Evolutionary conservation across 2,888 invertebrate genomes (phyloP).

Genomic region (Cataglyphis altisquamis): DNA sequence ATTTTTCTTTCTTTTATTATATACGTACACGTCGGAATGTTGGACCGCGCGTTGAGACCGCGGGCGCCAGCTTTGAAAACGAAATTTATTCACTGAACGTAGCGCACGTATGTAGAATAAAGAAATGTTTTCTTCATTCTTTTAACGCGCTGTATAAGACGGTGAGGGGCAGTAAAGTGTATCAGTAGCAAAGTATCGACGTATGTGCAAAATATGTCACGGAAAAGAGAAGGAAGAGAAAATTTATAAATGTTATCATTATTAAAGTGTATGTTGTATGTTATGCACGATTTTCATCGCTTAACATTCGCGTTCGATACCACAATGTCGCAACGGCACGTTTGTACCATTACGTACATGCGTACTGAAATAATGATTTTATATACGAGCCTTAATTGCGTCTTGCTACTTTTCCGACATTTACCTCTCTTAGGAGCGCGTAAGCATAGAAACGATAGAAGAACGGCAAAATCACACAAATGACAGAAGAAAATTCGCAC

Average conservation of each 20-base stretch:
- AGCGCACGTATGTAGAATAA: constrained; percentile 38
- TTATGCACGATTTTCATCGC: constrained; percentile 57
- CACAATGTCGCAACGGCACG: background rate
- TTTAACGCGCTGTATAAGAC: background rate
- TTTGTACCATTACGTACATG: background rate
- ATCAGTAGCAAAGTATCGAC: constrained; percentile 21
- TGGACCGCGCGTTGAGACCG: background rate
- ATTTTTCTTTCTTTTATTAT: background rate
- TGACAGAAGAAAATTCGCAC: background rate
- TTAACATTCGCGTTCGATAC: constrained; percentile 58
- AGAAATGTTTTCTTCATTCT: constrained; percentile 27
- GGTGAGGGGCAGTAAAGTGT: background rate
- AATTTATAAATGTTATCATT: constrained; percentile 64
- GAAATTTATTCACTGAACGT: constrained; percentile 44
- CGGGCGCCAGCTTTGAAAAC: constrained; percentile 45
- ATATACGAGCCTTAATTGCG: background rate
- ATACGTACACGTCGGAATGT: constrained; percentile 35
- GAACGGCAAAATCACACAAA: background rate
- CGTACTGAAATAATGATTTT: constrained; percentile 11
- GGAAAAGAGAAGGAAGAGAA: background rate
- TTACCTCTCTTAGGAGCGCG: background rate
- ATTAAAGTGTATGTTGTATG: constrained; percentile 27
- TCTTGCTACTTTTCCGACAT: constrained; percentile 13
- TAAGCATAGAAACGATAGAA: too few relatives aligned
- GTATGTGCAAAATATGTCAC: constrained; percentile 5